phyloP scores from a whole-genome alignment of 2,797 vertebrate genomes.

The Podargus strigoides region DNA sequence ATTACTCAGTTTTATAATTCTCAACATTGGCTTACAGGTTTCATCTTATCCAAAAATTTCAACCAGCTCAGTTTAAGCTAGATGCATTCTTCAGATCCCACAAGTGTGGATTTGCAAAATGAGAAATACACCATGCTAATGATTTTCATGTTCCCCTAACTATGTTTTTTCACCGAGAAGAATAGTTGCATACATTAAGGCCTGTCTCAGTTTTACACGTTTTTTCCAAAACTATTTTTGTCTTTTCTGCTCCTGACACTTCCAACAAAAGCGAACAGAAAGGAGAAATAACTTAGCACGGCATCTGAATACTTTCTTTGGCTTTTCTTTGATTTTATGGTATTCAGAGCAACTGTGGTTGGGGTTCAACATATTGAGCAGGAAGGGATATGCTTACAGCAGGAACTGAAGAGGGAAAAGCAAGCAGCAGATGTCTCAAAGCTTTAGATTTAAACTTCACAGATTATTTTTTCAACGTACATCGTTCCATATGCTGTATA shows the following conservation, averaged over 20 bases:
- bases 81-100: neutral
- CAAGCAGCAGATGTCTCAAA: neutral
- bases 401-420: neutral
- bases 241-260: neutral
- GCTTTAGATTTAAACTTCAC: neutral
- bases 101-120: neutral
- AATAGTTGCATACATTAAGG: neutral
- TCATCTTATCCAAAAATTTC: neutral
- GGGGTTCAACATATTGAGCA: neutral
- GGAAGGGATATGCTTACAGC: neutral
- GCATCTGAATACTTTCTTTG: neutral
- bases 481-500: rapidly evolving
- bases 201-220: neutral
- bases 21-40: neutral
- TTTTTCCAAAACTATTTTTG: neutral
- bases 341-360: neutral
- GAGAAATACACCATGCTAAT: neutral
- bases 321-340: neutral
- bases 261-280: neutral
- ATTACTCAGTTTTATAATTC: neutral
- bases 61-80: neutral
- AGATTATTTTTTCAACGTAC: neutral
- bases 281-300: neutral
- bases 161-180: neutral
- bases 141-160: neutral